Evolutionary conservation across 2,888 invertebrate genomes (phyloP), one percentile per base, ranked within the genome.

Genomic region (Parasteatoda lunata): DNA sequence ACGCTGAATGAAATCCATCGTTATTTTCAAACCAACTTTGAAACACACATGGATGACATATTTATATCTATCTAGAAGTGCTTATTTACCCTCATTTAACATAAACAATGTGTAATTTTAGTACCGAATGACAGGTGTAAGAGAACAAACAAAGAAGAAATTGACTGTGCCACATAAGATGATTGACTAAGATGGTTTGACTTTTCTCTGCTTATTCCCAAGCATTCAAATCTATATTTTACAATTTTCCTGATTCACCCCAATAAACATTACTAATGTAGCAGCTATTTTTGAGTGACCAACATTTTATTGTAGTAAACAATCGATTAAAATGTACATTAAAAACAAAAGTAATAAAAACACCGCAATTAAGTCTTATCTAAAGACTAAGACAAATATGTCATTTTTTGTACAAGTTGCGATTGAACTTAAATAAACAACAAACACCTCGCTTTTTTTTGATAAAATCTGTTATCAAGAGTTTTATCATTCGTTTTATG

Each of bases 81-180:
- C 64, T 68, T 51, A 77, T 83, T 51, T 75, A 76, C 68, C 81
- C 83, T 71, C 77, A 70, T 70, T 83, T 47, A 73, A 71, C 68
- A 84, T 78, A 84, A 84, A 72, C 77, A 78, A 77, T 51, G 49
- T 68, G 30, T 70, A 73, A 49, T 79, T 84, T 84, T 84, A 84
- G 70, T 68, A 84, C 47, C 78, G 45, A 84, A 54, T 75, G 75
- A 69, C 84, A 84, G 79, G 84, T 84, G 84, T 48, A n/a, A 54
- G 15, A 83, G 75, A 69, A 64, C 84, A 84, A 84, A 84, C 79
- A 84, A 64, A 72, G 45, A 73, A 15, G 73, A 70, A 49, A 72
- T 47, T 49, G 71, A 52, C n/a, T 47, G 47, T 13, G 71, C 7
- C n/a, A 54, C 66, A 13, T 77, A 15, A 15, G 48, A 48, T 30